Evolutionary conservation across 2,888 invertebrate species (phyloP).

Genomic region (Eustalomyia histrio): DNA sequence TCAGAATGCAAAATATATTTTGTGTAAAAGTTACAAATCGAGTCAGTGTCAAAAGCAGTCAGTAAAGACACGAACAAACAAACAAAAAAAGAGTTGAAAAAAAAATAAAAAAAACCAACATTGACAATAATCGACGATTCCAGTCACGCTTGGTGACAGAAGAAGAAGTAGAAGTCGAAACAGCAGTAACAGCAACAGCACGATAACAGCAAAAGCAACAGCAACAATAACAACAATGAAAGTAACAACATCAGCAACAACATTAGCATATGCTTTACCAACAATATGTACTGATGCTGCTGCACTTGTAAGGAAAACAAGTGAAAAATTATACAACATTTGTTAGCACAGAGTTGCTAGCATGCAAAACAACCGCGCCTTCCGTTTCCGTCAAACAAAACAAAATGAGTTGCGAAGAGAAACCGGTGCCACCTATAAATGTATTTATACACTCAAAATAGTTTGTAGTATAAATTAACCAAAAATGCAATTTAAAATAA

Average conservation of each 20-base stretch:
- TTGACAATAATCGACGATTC: slow-evolving; percentile 61
- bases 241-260: slow-evolving; percentile 11
- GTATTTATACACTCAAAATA: too few relatives aligned
- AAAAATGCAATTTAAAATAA: too few relatives aligned
- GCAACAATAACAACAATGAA: neutral
- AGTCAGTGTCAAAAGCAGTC: slow-evolving; percentile 30
- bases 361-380: slow-evolving; percentile 59
- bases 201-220: slow-evolving; percentile 2
- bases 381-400: slow-evolving; percentile 42
- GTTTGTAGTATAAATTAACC: too few relatives aligned
- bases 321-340: slow-evolving; percentile 67
- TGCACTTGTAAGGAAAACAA: slow-evolving; percentile 54
- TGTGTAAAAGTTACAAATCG: slow-evolving; percentile 46
- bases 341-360: slow-evolving; percentile 61
- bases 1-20: slow-evolving; percentile 30
- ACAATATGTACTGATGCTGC: slow-evolving; percentile 30
- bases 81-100: neutral
- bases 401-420: neutral
- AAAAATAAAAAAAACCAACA: slow-evolving; percentile 20
- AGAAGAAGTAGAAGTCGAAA: slow-evolving; percentile 6
- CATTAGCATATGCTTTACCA: slow-evolving; percentile 52
- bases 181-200: slow-evolving; percentile 14
- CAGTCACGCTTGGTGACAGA: slow-evolving; percentile 47
- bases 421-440: neutral
- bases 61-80: slow-evolving; percentile 3